Conservation (phyloP, 2,888 invertebrate genomes). For the Tetranychus truncatus region DNA sequence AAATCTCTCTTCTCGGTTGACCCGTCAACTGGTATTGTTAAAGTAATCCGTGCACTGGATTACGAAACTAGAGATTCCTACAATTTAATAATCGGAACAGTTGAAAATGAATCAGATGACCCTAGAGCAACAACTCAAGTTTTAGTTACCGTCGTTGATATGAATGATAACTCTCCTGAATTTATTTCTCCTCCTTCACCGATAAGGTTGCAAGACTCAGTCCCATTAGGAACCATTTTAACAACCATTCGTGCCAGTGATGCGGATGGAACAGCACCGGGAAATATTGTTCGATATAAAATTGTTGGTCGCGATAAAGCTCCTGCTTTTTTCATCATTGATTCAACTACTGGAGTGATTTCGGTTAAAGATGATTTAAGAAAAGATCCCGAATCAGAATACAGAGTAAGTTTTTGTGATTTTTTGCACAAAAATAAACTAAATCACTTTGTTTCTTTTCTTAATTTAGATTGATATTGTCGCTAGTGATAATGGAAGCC, state of each 20-base stretch:
- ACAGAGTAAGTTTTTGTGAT: constrained; percentile 38
- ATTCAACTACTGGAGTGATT: constrained; percentile 60
- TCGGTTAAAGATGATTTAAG: constrained; percentile 61
- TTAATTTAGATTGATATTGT: constrained; percentile 53
- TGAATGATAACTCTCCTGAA: constrained; percentile 45
- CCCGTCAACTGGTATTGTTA: constrained; percentile 55
- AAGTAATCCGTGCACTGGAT: constrained; percentile 55
- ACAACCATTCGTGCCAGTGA: constrained; percentile 60
- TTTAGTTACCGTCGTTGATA: constrained; percentile 42
- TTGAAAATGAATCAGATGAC: constrained; percentile 51
- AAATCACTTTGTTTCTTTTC: background rate
- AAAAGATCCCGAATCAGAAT: constrained; percentile 68
- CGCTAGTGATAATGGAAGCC: constrained; percentile 68
- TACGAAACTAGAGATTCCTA: constrained; percentile 55
- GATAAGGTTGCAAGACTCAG: constrained; percentile 61
- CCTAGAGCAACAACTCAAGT: constrained; percentile 55
- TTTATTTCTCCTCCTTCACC: constrained; percentile 65
- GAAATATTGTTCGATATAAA: constrained; percentile 41
- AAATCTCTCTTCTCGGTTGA: constrained; percentile 64
- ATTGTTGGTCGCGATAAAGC: constrained; percentile 49
- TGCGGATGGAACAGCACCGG: constrained; percentile 50
- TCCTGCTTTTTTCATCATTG: constrained; percentile 65
- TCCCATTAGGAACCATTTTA: constrained; percentile 58
- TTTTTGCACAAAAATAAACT: background rate
- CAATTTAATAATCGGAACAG: constrained; percentile 56